Conservation (phyloP, 1,140 invertebrate species). For the Centruroides vittatus region DNA sequence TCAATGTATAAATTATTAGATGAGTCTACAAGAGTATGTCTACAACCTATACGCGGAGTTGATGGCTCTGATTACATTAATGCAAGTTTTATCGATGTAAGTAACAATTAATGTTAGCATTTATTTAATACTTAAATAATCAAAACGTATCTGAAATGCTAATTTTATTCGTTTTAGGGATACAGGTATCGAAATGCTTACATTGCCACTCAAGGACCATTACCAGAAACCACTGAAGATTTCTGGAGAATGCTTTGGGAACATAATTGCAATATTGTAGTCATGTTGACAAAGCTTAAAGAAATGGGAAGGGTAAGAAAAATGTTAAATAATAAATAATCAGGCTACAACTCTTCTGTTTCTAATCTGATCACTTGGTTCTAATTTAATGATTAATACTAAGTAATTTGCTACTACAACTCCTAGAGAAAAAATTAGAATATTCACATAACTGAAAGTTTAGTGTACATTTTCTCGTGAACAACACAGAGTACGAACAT, state of each 20-base stretch:
- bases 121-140: neutral
- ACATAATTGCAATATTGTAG: constrained; percentile 97
- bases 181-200: constrained; percentile 73
- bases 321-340: too few relatives aligned
- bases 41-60: constrained; percentile 74
- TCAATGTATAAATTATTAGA: constrained; percentile 18
- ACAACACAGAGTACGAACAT: too few relatives aligned
- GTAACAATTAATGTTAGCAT: constrained; percentile 13
- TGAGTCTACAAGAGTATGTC: constrained; percentile 85
- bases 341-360: too few relatives aligned
- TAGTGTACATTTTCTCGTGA: too few relatives aligned
- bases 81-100: constrained; percentile 89
- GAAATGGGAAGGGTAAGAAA: constrained; percentile 84
- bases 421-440: too few relatives aligned
- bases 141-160: neutral
- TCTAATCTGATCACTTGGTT: too few relatives aligned
- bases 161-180: constrained; percentile 24
- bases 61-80: constrained; percentile 99
- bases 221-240: constrained; percentile 90
- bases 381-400: too few relatives aligned
- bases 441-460: too few relatives aligned
- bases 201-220: constrained; percentile 94
- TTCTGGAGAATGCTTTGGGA: constrained; percentile 99
- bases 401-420: too few relatives aligned
- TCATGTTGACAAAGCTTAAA: constrained; percentile 95